phyloP scores from a whole-genome alignment of 2,113 vertebrate genomes.

The Anarrhichthys ocellatus region DNA sequence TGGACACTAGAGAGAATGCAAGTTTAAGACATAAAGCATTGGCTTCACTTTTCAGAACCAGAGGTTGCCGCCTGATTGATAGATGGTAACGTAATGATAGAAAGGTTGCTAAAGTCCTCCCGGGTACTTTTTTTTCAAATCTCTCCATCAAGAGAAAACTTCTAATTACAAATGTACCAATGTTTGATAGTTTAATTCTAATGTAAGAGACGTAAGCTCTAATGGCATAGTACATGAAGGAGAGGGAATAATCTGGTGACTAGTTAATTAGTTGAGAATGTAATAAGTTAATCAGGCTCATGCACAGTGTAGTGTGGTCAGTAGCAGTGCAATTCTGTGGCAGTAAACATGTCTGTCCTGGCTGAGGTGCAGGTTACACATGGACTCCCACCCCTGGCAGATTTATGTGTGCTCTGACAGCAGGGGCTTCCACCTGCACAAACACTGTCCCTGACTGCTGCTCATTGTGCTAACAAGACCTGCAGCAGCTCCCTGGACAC shows the following conservation, averaged over 20 bases:
- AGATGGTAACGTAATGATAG: neutral
- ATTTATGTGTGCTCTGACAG: slow-evolving; percentile 90
- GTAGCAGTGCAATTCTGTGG: neutral
- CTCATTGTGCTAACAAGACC: slow-evolving; percentile 90
- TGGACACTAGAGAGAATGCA: neutral
- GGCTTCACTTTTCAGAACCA: neutral
- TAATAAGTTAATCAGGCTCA: slow-evolving; percentile 4
- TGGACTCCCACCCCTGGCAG: slow-evolving; percentile 69
- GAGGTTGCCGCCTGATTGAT: neutral
- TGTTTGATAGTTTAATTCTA: neutral
- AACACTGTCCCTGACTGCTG: slow-evolving; percentile 88
- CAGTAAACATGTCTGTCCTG: slow-evolving; percentile 51
- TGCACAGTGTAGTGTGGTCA: slow-evolving; percentile 16
- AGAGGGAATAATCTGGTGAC: neutral
- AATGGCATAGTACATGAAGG: neutral
- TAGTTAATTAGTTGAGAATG: neutral
- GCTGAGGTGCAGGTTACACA: slow-evolving; percentile 60
- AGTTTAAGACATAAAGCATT: neutral
- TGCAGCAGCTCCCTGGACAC: slow-evolving; percentile 51
- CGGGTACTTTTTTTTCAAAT: neutral
- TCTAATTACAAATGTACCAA: neutral
- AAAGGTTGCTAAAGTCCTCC: neutral
- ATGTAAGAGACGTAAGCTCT: too few species aligned
- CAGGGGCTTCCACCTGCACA: slow-evolving; percentile 90
- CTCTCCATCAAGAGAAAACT: neutral